These are phyloP conservation scores for Heterotis niloticus DNA, from an alignment of 2,113 vertebrate species.

Conservation along the genomic window DNA sequence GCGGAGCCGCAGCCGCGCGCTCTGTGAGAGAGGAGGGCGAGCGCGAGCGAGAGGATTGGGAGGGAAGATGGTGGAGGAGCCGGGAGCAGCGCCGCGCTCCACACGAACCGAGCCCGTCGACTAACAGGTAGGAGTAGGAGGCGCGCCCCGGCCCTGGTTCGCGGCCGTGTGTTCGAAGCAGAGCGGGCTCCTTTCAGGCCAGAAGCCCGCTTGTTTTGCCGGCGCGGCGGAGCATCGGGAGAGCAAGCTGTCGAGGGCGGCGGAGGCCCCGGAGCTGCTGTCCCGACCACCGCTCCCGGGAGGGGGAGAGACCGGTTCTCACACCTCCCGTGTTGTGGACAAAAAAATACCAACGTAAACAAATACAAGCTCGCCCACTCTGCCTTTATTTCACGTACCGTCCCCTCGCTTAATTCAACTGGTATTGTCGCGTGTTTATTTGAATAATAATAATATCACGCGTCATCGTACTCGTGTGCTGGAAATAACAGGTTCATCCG, in stretches of 20 bases:
- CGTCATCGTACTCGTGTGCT: no score
- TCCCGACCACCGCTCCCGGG: no score
- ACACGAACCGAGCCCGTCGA: constrained; percentile 31
- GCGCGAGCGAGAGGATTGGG: constrained; percentile 44
- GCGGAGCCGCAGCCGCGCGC: constrained; percentile 31
- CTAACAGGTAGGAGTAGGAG: constrained; percentile 52
- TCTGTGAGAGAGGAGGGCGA: constrained; percentile 41
- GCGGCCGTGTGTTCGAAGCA: not conserved
- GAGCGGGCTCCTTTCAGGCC: not conserved
- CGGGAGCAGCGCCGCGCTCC: constrained; percentile 39
- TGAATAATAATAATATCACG: no score
- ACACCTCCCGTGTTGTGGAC: no score
- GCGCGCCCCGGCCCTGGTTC: not conserved
- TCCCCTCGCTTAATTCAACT: not conserved
- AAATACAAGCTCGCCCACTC: not conserved
- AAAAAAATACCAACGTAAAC: no score
- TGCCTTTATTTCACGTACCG: constrained; percentile 2
- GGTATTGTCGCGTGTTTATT: no score
- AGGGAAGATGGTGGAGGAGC: constrained; percentile 62
- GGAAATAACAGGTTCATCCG: no score
- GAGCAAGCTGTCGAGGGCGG: not conserved
- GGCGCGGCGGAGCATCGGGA: not conserved
- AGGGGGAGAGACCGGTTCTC: no score
- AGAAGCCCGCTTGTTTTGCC: not conserved
- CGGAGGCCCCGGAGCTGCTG: not conserved